Conservation (phyloP, 2,888 invertebrate species). For the Meiosimyza decipiens region DNA sequence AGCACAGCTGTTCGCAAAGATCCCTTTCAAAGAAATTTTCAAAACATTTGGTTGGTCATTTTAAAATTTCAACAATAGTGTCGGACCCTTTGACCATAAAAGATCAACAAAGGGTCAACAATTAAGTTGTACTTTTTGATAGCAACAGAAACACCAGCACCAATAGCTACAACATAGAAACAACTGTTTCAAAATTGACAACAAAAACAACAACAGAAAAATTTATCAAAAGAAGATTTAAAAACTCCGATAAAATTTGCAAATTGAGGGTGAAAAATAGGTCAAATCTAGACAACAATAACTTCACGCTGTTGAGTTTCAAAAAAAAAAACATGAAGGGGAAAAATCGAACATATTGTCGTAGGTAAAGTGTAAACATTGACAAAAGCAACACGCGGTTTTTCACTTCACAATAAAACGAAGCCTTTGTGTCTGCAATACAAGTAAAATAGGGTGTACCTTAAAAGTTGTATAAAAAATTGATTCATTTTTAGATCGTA, state of each 20-base stretch:
- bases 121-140: constrained; percentile 27
- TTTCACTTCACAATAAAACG: background rate
- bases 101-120: background rate
- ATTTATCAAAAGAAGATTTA: too few relatives aligned
- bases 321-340: background rate
- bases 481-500: too few relatives aligned
- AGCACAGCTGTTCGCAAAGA: constrained; percentile 23
- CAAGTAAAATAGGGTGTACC: background rate
- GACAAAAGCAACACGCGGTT: constrained; percentile 3
- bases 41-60: constrained; percentile 7
- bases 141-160: background rate
- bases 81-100: background rate
- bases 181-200: constrained; percentile 21
- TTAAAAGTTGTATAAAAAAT: too few relatives aligned
- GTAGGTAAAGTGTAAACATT: constrained; percentile 26
- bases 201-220: background rate
- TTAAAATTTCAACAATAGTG: background rate
- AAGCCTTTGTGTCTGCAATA: constrained; percentile 10
- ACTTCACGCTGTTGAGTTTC: background rate
- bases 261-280: constrained; percentile 31
- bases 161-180: background rate
- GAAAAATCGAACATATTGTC: constrained; percentile 35
- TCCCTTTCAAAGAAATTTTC: background rate
- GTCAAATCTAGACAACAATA: constrained; percentile 4
- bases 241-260: constrained; percentile 19